Percentiles rank a stretch among this genome's conserved stretches.
Evolutionary conservation across 2,113 vertebrate species (phyloP).

Genomic region (Labrus mixtus): DNA sequence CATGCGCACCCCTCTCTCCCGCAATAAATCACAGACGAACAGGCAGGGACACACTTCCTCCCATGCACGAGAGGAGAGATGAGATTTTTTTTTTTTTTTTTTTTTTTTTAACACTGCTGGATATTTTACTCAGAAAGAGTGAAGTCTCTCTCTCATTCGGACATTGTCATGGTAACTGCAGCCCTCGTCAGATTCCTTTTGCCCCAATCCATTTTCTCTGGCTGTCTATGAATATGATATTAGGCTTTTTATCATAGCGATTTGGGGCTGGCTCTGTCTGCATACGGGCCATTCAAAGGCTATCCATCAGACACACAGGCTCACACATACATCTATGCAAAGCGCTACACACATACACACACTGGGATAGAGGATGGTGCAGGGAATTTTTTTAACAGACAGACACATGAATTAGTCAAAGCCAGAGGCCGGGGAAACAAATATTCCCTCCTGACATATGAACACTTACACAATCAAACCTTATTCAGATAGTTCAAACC

Average conservation of each 20-base stretch:
- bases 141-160: conserved; percentile 67
- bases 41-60: conserved; percentile 16
- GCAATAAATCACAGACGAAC: conserved; percentile 53
- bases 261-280: conserved; percentile 62
- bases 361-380: conserved; percentile 31
- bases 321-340: conserved; percentile 14
- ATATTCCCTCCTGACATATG: conserved; percentile 59
- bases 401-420: conserved; percentile 59
- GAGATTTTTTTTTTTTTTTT: conserved; percentile 50
- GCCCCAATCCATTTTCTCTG: conserved; percentile 74
- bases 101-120: conserved; percentile 35
- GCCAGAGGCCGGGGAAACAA: conserved; percentile 70
- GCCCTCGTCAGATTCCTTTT: conserved; percentile 70
- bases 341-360: conserved; percentile 9
- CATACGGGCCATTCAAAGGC: conserved; percentile 70
- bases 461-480: neutral
- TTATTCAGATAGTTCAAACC: conserved; percentile 25
- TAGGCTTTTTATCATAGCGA: conserved; percentile 78
- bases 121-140: conserved; percentile 66
- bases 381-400: conserved; percentile 53
- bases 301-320: conserved; percentile 60
- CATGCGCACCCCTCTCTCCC: conserved; percentile 30
- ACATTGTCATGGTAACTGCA: conserved; percentile 81
- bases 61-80: conserved; percentile 32
- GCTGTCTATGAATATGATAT: conserved; percentile 82